Conservation (phyloP, 92 coral and sea anemone species). For the Meandrina meandrites region DNA sequence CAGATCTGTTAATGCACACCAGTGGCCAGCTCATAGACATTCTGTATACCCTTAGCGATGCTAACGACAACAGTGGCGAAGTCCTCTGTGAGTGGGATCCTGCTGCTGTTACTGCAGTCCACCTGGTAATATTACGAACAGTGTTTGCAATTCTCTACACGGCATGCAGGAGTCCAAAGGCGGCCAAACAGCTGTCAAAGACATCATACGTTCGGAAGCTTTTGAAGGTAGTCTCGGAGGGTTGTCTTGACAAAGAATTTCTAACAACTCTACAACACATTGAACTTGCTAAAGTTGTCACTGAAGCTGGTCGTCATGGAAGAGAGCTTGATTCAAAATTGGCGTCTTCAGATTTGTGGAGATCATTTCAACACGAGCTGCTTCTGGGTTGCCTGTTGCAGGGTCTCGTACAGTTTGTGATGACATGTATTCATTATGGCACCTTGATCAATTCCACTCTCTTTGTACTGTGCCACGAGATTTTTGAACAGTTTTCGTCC, state of each 20-base stretch:
- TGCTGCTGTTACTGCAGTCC: slow-evolving; percentile 53
- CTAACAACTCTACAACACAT: slow-evolving; percentile 11
- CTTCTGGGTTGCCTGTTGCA: slow-evolving; percentile 55
- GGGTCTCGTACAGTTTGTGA: slow-evolving; percentile 61
- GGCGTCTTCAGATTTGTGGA: slow-evolving; percentile 46
- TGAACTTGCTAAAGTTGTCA: slow-evolving; percentile 32
- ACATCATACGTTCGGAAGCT: slow-evolving; percentile 60
- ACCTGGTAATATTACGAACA: slow-evolving; percentile 58
- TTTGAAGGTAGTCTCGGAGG: slow-evolving; percentile 46
- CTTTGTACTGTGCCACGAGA: slow-evolving; percentile 69
- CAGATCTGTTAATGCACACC: slow-evolving; percentile 50
- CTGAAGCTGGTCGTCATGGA: neutral
- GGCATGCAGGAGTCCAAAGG: slow-evolving; percentile 62
- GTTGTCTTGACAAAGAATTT: slow-evolving; percentile 37
- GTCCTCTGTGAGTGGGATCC: slow-evolving; percentile 65
- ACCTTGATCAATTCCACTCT: slow-evolving; percentile 68
- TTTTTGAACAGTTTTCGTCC: slow-evolving; percentile 73
- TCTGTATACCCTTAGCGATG: slow-evolving; percentile 35
- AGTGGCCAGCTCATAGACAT: slow-evolving; percentile 73
- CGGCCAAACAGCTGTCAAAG: slow-evolving; percentile 69
- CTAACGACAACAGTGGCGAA: slow-evolving; percentile 25
- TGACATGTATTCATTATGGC: slow-evolving; percentile 70
- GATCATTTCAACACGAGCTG: slow-evolving; percentile 55
- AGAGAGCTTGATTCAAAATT: neutral
- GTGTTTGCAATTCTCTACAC: slow-evolving; percentile 61